Base-by-base conservation (phyloP, 2,797 vertebrate genomes). In the Amazona finschi region DNA sequence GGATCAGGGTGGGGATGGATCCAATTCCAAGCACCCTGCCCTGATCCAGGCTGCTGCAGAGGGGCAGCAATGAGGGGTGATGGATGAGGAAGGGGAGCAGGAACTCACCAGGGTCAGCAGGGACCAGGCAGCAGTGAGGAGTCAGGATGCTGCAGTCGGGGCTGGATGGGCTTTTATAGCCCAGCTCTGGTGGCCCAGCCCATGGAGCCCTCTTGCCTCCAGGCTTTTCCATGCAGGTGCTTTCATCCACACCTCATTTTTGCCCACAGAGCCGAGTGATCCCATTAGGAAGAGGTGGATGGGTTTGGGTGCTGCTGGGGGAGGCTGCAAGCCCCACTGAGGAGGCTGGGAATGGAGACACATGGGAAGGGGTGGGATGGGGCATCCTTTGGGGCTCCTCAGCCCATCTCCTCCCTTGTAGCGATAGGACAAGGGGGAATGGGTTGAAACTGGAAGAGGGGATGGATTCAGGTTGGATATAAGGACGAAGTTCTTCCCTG, bases 161-260 rank as follows among this genome's bases (percentile, higher is more conserved):
- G 10, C 1, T 0, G 2, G 2, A 11, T 0, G 67, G 79, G 77
- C 25, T 24, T 89, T 97, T 97, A 96, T 95, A 95, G 57, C 57
- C 41, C 6, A 0, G 15, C 3, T 0, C 1, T 79, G 89, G 49
- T 4, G 90, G 79, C 64, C 0, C 71, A 44, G 88, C 74, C 92
- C 77, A 12, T 14, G 6, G 11, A 3, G 12, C 41, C 36, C 50
- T n/a, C 76, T 7, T 0, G 81, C 93, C 93, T 55, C 72, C 17
- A 18, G 93, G 47, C 84, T 60, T 71, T 90, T 75, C 87, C 36
- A 1, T 1, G 0, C 4, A 2, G 9, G 22, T 0, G 9, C 89
- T 92, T 81, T 93, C 82, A 0, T 85, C 82, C 41, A 0, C 93
- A 0, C 96, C 96, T 36, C 89, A 93, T 96, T 95, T 95, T 96